Evolutionary conservation across 2,888 invertebrate species (phyloP).

Genomic region (Luperina testacea): DNA sequence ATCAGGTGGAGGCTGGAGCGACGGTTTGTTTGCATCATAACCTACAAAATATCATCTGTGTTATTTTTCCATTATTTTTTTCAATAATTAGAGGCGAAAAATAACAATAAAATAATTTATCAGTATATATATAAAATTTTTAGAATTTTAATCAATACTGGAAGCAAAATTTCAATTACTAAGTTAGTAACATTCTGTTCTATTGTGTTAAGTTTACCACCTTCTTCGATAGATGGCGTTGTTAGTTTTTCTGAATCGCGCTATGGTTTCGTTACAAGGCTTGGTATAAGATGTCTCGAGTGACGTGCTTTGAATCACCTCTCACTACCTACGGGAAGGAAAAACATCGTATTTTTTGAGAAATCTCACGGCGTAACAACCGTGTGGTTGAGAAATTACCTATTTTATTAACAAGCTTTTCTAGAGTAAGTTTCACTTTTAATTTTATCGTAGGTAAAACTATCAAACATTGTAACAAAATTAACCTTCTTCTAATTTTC

Average conservation of each 20-base stretch:
- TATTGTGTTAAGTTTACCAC: not conserved
- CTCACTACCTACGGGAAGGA: slow-evolving; percentile 10
- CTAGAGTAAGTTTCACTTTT: no score
- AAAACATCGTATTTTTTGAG: slow-evolving; percentile 19
- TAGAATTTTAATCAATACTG: not conserved
- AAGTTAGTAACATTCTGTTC: not conserved
- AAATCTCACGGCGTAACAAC: not conserved
- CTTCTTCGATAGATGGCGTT: slow-evolving; percentile 17
- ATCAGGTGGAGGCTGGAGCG: not conserved
- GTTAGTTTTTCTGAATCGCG: slow-evolving; percentile 25
- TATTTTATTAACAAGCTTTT: no score
- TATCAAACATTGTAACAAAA: not conserved
- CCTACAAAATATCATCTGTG: not conserved
- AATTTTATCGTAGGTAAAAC: no score
- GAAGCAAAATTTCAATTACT: not conserved
- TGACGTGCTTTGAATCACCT: fast-evolving
- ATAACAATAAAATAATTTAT: not conserved
- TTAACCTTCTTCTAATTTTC: not conserved
- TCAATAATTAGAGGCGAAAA: not conserved
- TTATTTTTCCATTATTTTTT: not conserved
- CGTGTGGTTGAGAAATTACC: not conserved
- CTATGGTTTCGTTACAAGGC: slow-evolving; percentile 22
- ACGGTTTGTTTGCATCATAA: not conserved
- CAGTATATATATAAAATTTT: no score
- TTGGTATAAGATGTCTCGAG: not conserved